Conservation (phyloP, 2,797 vertebrate genomes). For the Huso huso region DNA sequence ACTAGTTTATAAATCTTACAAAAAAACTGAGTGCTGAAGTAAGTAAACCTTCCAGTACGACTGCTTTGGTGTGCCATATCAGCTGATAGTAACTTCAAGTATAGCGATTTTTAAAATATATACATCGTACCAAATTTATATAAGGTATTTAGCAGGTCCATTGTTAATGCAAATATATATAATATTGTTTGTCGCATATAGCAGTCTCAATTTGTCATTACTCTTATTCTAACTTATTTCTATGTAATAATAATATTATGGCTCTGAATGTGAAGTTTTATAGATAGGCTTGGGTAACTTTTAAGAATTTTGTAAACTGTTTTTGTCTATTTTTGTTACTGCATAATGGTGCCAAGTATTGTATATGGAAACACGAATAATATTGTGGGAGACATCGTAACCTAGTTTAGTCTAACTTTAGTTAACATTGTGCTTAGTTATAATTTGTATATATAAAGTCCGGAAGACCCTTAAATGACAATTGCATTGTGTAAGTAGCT, state of each 20-base stretch:
- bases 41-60: conserved; percentile 50
- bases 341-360: conserved; percentile 87
- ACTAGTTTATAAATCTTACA: conserved; percentile 95
- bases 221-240: conserved; percentile 84
- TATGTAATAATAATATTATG: conserved; percentile 65
- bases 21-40: conserved; percentile 76
- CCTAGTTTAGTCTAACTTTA: conserved; percentile 47
- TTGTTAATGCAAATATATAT: conserved; percentile 69
- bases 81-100: conserved; percentile 49
- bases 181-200: conserved; percentile 66
- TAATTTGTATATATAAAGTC: conserved; percentile 46
- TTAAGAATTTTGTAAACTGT: conserved; percentile 66
- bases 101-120: conserved; percentile 45
- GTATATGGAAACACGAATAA: conserved; percentile 55
- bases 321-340: conserved; percentile 73
- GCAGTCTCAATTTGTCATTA: conserved; percentile 69
- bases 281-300: conserved; percentile 80
- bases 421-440: conserved; percentile 46
- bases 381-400: conserved; percentile 51
- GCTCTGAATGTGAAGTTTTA: conserved; percentile 83
- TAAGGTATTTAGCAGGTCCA: conserved; percentile 68
- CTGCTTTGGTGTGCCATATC: conserved; percentile 51
- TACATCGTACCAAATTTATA: conserved; percentile 50
- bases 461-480: conserved; percentile 24
- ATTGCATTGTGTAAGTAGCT: conserved; percentile 48